Conservation (phyloP, 2,113 vertebrate genomes). For the Ceuthmochares aereus region DNA sequence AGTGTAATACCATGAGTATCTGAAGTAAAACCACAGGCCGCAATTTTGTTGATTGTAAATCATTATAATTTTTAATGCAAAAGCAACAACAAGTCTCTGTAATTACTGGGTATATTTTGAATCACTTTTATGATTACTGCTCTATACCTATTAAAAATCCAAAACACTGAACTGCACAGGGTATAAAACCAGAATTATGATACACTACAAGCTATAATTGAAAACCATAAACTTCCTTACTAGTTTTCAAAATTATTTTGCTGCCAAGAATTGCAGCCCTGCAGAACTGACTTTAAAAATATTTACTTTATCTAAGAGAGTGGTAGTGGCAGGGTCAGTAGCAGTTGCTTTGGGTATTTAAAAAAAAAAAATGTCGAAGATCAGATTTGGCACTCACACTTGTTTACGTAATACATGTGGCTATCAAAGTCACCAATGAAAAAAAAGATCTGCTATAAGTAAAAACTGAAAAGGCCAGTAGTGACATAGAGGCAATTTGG, state of each 20-base stretch:
- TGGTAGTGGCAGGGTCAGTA: background rate
- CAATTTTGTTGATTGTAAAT: conserved; percentile 77
- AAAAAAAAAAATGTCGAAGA: background rate
- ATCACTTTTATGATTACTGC: conserved; percentile 83
- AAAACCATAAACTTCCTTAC: conserved; percentile 79
- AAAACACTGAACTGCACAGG: conserved; percentile 77
- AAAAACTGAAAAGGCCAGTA: background rate
- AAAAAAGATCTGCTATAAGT: background rate
- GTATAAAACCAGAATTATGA: conserved; percentile 81
- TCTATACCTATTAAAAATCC: conserved; percentile 80
- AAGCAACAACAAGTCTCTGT: conserved; percentile 79
- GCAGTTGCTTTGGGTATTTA: background rate
- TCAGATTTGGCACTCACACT: background rate
- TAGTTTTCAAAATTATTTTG: conserved; percentile 71
- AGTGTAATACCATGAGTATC: conserved; percentile 64
- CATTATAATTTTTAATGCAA: conserved; percentile 80
- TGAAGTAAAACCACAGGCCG: conserved; percentile 71
- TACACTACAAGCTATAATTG: conserved; percentile 77
- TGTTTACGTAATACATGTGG: background rate
- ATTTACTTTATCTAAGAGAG: conserved; percentile 41
- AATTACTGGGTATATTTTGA: conserved; percentile 83
- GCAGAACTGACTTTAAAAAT: conserved; percentile 67
- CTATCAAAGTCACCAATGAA: background rate
- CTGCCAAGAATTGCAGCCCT: conserved; percentile 61
- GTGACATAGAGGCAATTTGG: background rate